These are phyloP conservation scores for Poecile atricapillus DNA, from an alignment of 2,113 vertebrate species.

Conservation along the genomic window DNA sequence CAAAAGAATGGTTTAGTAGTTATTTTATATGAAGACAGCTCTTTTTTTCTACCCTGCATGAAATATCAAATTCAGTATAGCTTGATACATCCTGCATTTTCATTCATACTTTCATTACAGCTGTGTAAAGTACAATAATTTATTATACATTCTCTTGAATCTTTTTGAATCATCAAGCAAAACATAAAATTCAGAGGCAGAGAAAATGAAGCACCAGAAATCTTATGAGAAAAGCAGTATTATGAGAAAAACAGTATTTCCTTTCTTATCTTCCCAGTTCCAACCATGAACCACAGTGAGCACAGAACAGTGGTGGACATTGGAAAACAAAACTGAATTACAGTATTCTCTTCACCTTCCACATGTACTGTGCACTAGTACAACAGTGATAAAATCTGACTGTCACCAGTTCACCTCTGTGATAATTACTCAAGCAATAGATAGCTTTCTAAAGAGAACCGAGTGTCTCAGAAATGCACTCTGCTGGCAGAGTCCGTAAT, in stretches of 20 bases:
- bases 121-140: neutral
- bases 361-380: neutral
- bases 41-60: neutral
- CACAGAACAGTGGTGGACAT: neutral
- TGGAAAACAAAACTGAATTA: neutral
- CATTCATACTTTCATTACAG: neutral
- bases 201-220: neutral
- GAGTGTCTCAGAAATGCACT: neutral
- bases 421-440: neutral
- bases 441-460: neutral
- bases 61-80: neutral
- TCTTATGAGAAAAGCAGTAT: neutral
- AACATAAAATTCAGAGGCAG: neutral
- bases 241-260: neutral
- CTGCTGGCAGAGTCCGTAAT: neutral
- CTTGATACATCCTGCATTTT: neutral
- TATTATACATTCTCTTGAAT: conserved; percentile 13
- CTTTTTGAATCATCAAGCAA: neutral
- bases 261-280: neutral
- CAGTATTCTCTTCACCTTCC: neutral
- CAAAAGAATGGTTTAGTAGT: conserved; percentile 13
- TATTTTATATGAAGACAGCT: neutral
- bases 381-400: neutral
- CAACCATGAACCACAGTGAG: neutral
- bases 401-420: neutral